Percentiles rank a stretch among this genome's conserved stretches.
Evolutionary conservation across 2,888 invertebrate species (phyloP).

Genomic region (Oligia fasciuncula): DNA sequence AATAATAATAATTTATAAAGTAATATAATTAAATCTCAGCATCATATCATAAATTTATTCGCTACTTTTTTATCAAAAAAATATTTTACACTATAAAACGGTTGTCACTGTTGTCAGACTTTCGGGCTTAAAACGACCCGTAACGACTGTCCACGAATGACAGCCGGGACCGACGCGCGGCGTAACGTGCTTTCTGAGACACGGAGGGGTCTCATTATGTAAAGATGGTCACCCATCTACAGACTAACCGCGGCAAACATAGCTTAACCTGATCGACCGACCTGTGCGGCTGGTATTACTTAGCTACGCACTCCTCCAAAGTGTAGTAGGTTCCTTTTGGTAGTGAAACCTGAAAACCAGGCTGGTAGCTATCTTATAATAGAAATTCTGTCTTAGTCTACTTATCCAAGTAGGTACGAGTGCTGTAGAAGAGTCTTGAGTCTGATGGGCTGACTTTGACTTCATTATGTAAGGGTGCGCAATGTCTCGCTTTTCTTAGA

Average conservation of each 20-base stretch:
- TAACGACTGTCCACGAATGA: not conserved
- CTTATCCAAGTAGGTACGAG: conserved; percentile 22
- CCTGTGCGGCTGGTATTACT: not conserved
- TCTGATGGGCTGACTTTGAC: conserved; percentile 23
- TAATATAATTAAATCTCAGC: too few relatives aligned
- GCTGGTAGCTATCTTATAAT: conserved; percentile 7
- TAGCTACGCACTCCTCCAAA: not conserved
- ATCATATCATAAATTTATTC: too few relatives aligned
- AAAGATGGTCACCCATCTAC: not conserved
- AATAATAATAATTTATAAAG: too few relatives aligned
- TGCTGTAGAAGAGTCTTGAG: conserved; percentile 16
- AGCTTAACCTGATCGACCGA: not conserved
- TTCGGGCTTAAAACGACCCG: not conserved
- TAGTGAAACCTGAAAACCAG: conserved; percentile 9
- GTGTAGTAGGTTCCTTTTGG: too few relatives aligned
- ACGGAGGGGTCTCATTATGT: not conserved
- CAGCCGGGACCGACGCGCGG: not conserved
- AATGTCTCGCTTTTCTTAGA: conserved; percentile 12
- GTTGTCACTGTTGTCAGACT: not conserved
- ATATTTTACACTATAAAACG: too few relatives aligned
- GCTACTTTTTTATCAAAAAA: too few relatives aligned
- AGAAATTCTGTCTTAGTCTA: conserved; percentile 36
- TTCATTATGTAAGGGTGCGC: conserved; percentile 31
- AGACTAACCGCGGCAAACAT: not conserved
- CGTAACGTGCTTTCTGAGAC: too few relatives aligned